These are phyloP conservation scores for Petromus typicus DNA, from an alignment of 2,113 vertebrate species.

Conservation along the genomic window DNA sequence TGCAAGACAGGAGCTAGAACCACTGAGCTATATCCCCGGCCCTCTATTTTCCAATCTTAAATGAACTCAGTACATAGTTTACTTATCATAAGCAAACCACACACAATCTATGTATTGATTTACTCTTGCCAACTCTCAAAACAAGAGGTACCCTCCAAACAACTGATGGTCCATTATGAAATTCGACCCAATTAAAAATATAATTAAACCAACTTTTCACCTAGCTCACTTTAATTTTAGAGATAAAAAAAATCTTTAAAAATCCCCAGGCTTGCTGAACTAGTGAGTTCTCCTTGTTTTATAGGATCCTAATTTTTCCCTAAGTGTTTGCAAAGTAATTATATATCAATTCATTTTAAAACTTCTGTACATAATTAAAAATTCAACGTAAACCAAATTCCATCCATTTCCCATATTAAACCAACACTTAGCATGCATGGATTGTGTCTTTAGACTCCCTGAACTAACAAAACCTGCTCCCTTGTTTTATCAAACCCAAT, in stretches of 20 bases:
- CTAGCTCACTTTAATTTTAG: not conserved
- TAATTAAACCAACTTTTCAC: not conserved
- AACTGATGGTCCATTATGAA: not conserved
- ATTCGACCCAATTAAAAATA: not conserved
- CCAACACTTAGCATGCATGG: not conserved
- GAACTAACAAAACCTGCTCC: not conserved
- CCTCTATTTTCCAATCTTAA: not conserved
- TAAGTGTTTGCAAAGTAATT: not conserved
- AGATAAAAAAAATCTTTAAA: not conserved
- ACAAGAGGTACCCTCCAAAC: not conserved
- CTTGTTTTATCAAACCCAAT: not conserved
- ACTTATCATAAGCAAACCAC: not conserved
- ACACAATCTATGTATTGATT: not conserved
- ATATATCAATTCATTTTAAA: not conserved
- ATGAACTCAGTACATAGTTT: not conserved
- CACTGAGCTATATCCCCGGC: too few species aligned
- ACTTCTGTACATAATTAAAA: not conserved
- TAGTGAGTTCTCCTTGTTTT: not conserved
- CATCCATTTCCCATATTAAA: not conserved
- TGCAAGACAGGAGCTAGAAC: too few species aligned
- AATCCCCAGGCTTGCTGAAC: not conserved
- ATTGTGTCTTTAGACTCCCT: not conserved
- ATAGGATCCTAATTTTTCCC: not conserved
- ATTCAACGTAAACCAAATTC: not conserved
- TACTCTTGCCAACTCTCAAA: not conserved